Evolutionary conservation across 1,140 invertebrate genomes (phyloP), one percentile per base, ranked within the genome.

Genomic region (Drosophila bocki): DNA sequence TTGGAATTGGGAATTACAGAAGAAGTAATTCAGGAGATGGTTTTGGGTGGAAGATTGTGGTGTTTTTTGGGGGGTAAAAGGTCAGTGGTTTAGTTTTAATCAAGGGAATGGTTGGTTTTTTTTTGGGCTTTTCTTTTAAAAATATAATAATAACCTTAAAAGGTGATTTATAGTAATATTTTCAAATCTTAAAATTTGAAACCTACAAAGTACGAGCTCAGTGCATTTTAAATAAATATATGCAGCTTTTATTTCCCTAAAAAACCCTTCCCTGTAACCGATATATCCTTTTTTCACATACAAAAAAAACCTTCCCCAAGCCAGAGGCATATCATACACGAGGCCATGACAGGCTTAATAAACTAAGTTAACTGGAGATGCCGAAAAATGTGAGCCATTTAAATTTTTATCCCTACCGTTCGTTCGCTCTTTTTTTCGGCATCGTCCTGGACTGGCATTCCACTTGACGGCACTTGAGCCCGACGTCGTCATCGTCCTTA

Each of bases 401-500:
- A 63, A 48, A 60, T 64, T 68, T 50, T 19, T 44, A 19, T 54
- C 26, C 39, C 45, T 29, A 37, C 29, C 11, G 17, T 54, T 54
- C 35, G 15, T 17, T 50, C 0, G 15, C 19, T 15, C 11, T 19
- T 74, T 29, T 64, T 62, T 58, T 65, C 54, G 71, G 62, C 75
- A 48, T 61, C 59, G 41, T 80, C 61, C 60, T 70, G 80, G 72
- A 84, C 60, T 75, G 80, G 81, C 83, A 87, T 88, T 90, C 85
- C 78, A 87, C 80, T 84, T 88, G 80, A 68, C 59, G 75, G 80
- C 82, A 87, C 83, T 85, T 63, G 65, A 85, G 69, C 61, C 13
- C 19, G 51, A 41, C 62, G 60, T 67, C 50, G 70, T 60, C 64
- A 39, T 61, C 57, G 26, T 44, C 60, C 56, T 76, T 63, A 39